Percentiles rank a stretch among this genome's conserved stretches.
Evolutionary conservation across 2,888 invertebrate genomes (phyloP).

Genomic region (Heliconius charithonia): DNA sequence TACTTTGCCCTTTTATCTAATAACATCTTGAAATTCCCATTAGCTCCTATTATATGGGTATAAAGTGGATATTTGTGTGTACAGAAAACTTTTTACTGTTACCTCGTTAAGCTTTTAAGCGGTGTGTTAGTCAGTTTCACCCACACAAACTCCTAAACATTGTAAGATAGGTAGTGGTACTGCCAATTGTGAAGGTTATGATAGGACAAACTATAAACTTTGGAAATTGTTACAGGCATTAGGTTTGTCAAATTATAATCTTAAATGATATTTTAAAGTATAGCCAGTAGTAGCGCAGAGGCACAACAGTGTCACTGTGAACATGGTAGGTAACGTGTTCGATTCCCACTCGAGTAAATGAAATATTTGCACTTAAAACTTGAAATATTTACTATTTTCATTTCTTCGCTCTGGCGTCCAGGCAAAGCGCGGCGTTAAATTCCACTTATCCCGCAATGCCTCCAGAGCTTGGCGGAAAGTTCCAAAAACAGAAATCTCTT

Average conservation of each 20-base stretch:
- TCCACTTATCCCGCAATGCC: too few species aligned
- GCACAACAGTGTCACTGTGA: too few species aligned
- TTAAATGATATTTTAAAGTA: constrained; percentile 2
- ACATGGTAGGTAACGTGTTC: too few species aligned
- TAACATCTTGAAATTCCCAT: constrained; percentile 34
- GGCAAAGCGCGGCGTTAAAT: too few species aligned
- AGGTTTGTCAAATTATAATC: constrained; percentile 14
- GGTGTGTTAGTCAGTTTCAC: constrained; percentile 48
- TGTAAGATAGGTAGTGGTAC: constrained; percentile 49
- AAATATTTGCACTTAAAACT: too few species aligned
- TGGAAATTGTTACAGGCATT: constrained; percentile 30
- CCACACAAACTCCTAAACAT: constrained; percentile 48
- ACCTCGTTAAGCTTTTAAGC: constrained; percentile 42
- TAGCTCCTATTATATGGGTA: constrained; percentile 31
- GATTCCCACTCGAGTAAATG: too few species aligned
- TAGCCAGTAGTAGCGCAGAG: background rate
- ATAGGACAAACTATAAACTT: constrained; percentile 43
- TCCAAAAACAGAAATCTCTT: too few species aligned
- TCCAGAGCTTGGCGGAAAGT: too few species aligned
- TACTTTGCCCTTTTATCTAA: constrained; percentile 32
- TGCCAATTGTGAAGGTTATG: constrained; percentile 52
- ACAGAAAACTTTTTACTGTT: constrained; percentile 24
- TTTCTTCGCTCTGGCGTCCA: too few species aligned
- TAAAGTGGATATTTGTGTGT: constrained; percentile 41
- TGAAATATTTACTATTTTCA: too few species aligned